Percentiles rank a stretch among this genome's conserved stretches.
Conservation (phyloP, 2,888 invertebrate species). For the Nomada fabriciana region DNA sequence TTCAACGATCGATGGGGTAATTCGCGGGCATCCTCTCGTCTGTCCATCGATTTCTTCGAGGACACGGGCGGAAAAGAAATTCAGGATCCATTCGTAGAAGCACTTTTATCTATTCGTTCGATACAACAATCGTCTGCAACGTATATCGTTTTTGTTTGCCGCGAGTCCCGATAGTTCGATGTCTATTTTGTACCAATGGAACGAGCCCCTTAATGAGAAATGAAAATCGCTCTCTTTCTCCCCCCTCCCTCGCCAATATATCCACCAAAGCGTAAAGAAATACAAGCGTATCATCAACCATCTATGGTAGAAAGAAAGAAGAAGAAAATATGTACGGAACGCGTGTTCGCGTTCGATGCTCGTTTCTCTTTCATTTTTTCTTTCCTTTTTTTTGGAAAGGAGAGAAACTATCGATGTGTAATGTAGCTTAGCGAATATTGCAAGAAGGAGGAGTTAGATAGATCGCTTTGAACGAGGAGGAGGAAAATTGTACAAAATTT, state of each 20-base stretch:
- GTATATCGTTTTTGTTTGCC: conserved; percentile 39
- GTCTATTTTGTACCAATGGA: conserved; percentile 40
- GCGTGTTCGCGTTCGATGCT: not conserved
- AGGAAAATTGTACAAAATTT: conserved; percentile 74
- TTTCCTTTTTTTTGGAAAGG: conserved; percentile 18
- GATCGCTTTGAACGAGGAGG: conserved; percentile 61
- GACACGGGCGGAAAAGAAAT: not conserved
- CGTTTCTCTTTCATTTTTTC: not conserved
- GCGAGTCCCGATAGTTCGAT: conserved; percentile 41
- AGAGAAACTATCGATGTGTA: conserved; percentile 48
- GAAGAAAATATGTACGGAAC: not conserved
- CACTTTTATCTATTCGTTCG: conserved; percentile 36
- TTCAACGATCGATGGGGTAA: not conserved
- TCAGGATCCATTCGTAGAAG: conserved; percentile 33
- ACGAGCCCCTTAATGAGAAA: conserved; percentile 23
- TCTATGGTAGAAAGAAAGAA: not conserved
- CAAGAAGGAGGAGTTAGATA: conserved; percentile 64
- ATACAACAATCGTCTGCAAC: conserved; percentile 35
- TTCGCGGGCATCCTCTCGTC: conserved; percentile 23
- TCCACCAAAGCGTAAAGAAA: conserved; percentile 37
- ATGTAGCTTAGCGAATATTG: conserved; percentile 53
- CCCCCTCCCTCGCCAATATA: conserved; percentile 28
- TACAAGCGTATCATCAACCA: conserved; percentile 27
- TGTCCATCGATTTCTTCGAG: not conserved
- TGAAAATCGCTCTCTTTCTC: not conserved